Conservation (phyloP, 2,888 invertebrate genomes). For the Pterobdella sp. region DNA sequence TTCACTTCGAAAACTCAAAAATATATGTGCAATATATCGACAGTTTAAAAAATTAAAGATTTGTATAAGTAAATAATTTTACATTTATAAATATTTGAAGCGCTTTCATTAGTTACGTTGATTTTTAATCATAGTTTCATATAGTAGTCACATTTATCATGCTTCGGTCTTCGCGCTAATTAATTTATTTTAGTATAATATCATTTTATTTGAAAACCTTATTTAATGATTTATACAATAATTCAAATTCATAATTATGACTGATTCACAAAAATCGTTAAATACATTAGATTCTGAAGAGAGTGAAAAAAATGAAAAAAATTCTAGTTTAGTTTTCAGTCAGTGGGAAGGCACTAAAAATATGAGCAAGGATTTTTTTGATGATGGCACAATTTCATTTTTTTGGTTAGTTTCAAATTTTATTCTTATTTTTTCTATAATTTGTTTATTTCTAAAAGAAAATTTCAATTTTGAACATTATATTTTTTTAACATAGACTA, state of each 20-base stretch:
- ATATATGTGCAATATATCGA: too few species aligned
- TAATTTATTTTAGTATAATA: background rate
- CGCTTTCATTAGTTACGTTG: too few species aligned
- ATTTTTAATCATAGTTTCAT: too few species aligned
- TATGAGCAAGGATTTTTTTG: constrained; percentile 47
- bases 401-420: constrained; percentile 51
- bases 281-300: background rate
- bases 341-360: constrained; percentile 51
- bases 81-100: too few species aligned
- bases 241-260: background rate
- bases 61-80: too few species aligned
- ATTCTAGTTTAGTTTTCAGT: constrained; percentile 42
- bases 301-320: background rate
- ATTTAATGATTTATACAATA: background rate
- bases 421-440: background rate
- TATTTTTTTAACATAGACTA: too few species aligned
- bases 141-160: too few species aligned
- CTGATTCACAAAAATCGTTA: background rate
- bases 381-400: constrained; percentile 55
- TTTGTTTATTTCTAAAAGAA: too few species aligned
- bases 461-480: too few species aligned
- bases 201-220: background rate
- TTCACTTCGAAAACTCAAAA: too few species aligned
- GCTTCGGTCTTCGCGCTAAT: too few species aligned
- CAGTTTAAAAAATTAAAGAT: too few species aligned